Base-by-base conservation (phyloP, 2,797 vertebrate species). In the Babyrousa celebensis region DNA sequence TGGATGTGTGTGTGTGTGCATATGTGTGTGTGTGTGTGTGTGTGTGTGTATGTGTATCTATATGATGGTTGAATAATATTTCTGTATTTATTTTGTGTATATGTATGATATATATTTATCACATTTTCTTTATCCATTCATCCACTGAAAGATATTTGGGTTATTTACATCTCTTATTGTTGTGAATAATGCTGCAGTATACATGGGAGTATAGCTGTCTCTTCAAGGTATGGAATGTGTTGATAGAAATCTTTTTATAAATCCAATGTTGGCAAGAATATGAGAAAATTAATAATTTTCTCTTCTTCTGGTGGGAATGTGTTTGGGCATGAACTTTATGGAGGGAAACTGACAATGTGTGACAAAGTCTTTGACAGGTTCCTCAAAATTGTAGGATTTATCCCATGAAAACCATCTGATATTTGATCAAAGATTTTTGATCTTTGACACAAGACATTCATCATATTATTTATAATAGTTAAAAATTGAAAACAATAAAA, bases 391-490 rank as follows among this genome's bases (percentile, higher is more conserved):
- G 21, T 84, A 83, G n/a, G 25, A 36, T 70, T 17, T 85, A 16
- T 60, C 12, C 27, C 72, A 79, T 67, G 40, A 88, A 87, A 94
- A 65, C 65, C 43, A 54, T 63, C n/a, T 70, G 43, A 58, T 71
- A 84, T 36, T 85, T 94, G n/a, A 83, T 70, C 18, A 75, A 85
- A 89, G 1, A 85, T 62, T 89, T 70, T 80, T 86, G 62, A 80
- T 63, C 20, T 78, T 78, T 78, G 54, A 32, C 20, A 56, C 74
- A 85, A 85, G 16, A 74, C 8, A 65, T 36, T 74, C 20, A 75
- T 93, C 14, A 62, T n/a, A 54, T 70, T 70, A 82, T 91, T 70
- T 88, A 27, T 74, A 72, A 67, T 29, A 78, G 58, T 89, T 78
- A 85, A 88, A 91, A 94, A 48, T 83, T 32, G 58, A 48, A 48